phyloP scores from a whole-genome alignment of 1,140 invertebrate genomes.

The Lordiphosa clarofinis region DNA sequence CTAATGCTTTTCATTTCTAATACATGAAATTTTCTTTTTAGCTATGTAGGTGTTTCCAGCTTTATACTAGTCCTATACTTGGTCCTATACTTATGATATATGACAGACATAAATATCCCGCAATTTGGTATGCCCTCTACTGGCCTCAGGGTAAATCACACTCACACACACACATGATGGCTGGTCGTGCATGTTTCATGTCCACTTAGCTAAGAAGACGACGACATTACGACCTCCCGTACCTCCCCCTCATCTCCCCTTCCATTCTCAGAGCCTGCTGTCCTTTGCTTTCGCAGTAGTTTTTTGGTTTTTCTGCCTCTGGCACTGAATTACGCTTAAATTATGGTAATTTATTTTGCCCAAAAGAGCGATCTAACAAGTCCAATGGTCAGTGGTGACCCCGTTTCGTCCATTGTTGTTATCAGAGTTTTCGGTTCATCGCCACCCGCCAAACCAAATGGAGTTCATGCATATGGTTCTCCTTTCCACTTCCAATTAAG shows the following conservation, averaged over 20 bases:
- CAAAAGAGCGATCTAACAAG: conserved; percentile 73
- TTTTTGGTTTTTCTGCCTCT: conserved; percentile 14
- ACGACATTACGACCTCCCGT: conserved; percentile 43
- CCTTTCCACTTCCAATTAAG: neutral
- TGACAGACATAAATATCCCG: too few species aligned
- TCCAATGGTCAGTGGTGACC: conserved; percentile 21
- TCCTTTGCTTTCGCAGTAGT: conserved; percentile 10
- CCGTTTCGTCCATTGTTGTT: neutral
- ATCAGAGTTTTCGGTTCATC: neutral
- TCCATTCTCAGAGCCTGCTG: neutral
- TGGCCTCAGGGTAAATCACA: conserved; percentile 24
- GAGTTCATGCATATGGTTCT: too few species aligned
- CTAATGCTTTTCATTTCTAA: too few species aligned
- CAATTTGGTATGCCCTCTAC: conserved; percentile 7
- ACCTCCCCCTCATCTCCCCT: conserved; percentile 16
- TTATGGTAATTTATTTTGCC: conserved; percentile 78
- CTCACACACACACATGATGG: conserved; percentile 37
- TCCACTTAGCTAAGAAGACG: conserved; percentile 70
- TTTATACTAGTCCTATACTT: too few species aligned
- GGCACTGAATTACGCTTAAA: conserved; percentile 75
- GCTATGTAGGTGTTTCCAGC: too few species aligned
- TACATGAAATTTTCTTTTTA: too few species aligned
- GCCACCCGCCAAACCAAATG: too few species aligned
- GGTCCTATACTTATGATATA: too few species aligned
- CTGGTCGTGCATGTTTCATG: conserved; percentile 73